Evolutionary conservation across 2,888 invertebrate species (phyloP), one percentile per base, ranked within the genome.

Genomic region (Dendrolimus houi): DNA sequence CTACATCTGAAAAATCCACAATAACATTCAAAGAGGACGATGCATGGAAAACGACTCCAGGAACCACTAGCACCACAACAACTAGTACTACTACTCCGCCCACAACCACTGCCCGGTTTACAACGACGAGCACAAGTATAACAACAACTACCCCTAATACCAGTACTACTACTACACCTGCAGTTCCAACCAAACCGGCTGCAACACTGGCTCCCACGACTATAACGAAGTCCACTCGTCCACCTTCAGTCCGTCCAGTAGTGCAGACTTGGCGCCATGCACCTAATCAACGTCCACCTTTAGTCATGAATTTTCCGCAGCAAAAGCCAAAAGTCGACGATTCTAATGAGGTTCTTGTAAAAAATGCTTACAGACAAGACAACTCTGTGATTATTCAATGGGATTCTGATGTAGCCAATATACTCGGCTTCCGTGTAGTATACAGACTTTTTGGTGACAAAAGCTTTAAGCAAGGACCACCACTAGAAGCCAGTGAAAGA

Each of bases 401-500:
- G 97, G 96, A 96, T 74, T 96, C 96, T 1, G 95, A 96, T 71
- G 95, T 95, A 10, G 94, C 95, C 0, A 96, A 96, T 75, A 96
- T 96, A 70, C 92, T 97, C n/a, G 97, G 97, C 56, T 97, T 97
- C 79, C 92, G 96, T 60, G 97, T 97, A 10, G 96, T 97, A 29
- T 97, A 97, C 79, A 91, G 97, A 58, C 89, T 97, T 53, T 98
- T 98, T 72, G 98, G 97, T 7, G 97, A 97, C 71, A 95, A 96
- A 75, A 95, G 93, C 67, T 98, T 97, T 85, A 97, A 97, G 71
- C 96, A 96, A 79, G 97, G 97, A 7, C 97, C 97, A 13, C 96
- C 97, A 1, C 84, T 98, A 59, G 97, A 97, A 83, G 94, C 96
- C 17, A 96, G 96, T 73, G 97, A 97, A 85, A 91, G 97, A 70